Base-by-base conservation (phyloP, 2,113 vertebrate species). In the Malurus melanocephalus region DNA sequence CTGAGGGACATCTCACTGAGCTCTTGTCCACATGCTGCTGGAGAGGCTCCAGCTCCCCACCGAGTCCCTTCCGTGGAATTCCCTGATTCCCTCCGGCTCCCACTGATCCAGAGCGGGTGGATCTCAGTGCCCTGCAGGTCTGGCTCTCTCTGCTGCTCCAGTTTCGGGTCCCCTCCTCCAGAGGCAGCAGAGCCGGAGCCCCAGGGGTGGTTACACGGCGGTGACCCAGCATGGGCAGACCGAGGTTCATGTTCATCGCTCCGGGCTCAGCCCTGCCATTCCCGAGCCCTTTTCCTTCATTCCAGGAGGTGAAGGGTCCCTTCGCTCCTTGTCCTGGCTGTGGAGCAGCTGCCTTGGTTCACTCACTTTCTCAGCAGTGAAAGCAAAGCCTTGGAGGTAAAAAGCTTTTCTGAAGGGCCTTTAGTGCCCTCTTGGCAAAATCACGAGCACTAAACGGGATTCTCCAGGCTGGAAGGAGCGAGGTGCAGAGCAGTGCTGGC, bases 161-260 rank as follows among this genome's bases (percentile, higher is more conserved):
- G 0, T 21, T 51, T 10, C 21, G 56, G 20, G 28, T 28, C 51
- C 56, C 17, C 13, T 62, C 51, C 51, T 20, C 52, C 28, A 1
- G 14, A 4, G 15, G 13, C 7, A 40, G 8, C 28, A 11, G 10
- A 38, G 22, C 10, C 17, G 3, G 8, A n/a, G 32, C 13, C 59
- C 12, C 11, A 10, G 35, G 13, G 9, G 1, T 4, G 48, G 1
- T 11, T 15, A 3, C 55, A 8, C 1, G 3, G 42, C 32, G 1
- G 2, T 19, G 83, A 14, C 10, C 35, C 2, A 15, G 6, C 1
- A 0, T 2, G 73, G 30, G 67, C 32, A 49, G 83, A 40, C 2
- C 0, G 2, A 26, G 53, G 43, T 2, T 24, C 1, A 28, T 4
- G 32, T 11, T 46, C 64, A 2, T 1, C 33, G 0, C 19, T 0